Conservation (phyloP, 2,797 vertebrate genomes). For the Manis pentadactyla region DNA sequence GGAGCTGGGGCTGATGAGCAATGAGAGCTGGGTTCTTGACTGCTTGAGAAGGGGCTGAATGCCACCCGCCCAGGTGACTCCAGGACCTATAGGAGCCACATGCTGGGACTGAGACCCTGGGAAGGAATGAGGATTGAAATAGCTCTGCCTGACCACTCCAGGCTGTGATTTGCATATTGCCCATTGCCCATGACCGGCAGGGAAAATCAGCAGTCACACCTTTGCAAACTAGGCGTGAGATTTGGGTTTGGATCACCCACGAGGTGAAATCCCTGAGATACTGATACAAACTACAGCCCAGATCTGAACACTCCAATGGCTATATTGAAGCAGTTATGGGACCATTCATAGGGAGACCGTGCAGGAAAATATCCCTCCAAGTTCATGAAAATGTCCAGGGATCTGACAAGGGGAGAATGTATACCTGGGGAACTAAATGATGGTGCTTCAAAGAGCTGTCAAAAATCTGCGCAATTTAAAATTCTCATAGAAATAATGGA, state of each 20-base stretch:
- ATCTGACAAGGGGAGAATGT: not conserved
- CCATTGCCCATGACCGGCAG: not conserved
- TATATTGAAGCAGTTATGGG: not conserved
- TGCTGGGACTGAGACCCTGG: not conserved
- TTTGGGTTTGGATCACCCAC: not conserved
- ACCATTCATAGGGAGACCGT: not conserved
- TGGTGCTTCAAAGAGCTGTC: not conserved
- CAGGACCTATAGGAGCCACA: not conserved
- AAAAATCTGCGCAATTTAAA: not conserved
- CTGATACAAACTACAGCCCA: not conserved
- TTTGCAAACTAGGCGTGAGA: not conserved
- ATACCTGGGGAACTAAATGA: not conserved
- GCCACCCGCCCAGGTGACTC: not conserved
- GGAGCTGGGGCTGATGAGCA: no score
- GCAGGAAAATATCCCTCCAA: not conserved
- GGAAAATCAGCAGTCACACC: not conserved
- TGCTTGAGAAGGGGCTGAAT: not conserved
- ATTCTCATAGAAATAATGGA: not conserved
- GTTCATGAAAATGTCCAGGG: not conserved
- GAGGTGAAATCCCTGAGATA: not conserved
- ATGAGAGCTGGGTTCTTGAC: not conserved
- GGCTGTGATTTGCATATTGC: not conserved
- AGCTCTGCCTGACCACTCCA: not conserved
- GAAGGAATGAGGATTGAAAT: rapidly evolving
- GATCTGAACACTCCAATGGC: not conserved